Conservation (phyloP, 2,113 vertebrate genomes). For the Lagopus leucura region DNA sequence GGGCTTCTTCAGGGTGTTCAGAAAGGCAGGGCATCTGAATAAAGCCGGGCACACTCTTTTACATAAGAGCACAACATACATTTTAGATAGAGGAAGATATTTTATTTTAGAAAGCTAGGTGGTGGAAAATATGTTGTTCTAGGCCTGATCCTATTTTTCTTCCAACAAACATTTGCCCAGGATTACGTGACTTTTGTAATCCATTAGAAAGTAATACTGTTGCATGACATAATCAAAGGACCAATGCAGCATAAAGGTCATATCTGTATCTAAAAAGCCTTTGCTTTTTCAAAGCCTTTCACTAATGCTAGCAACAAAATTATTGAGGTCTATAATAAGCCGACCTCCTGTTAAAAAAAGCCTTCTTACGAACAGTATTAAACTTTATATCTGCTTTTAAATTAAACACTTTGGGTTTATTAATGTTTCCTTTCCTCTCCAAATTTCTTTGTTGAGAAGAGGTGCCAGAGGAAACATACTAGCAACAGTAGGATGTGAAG, state of each 20-base stretch:
- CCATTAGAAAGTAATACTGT: conserved; percentile 53
- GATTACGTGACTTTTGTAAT: conserved; percentile 42
- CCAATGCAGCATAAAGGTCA: conserved; percentile 48
- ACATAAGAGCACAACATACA: not conserved
- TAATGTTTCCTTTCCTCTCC: conserved; percentile 88
- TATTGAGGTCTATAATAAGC: conserved; percentile 76
- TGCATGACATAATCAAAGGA: conserved; percentile 29
- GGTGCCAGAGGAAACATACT: conserved; percentile 73
- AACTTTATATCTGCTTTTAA: conserved; percentile 79
- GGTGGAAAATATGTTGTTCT: not conserved
- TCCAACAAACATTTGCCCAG: conserved; percentile 36
- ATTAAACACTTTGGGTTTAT: conserved; percentile 80
- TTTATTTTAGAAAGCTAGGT: not conserved
- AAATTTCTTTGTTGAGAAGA: conserved; percentile 88
- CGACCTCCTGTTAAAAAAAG: conserved; percentile 72
- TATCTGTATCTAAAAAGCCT: conserved; percentile 64
- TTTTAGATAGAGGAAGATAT: not conserved
- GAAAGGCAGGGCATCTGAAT: not conserved
- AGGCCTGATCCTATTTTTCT: not conserved
- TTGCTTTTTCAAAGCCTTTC: conserved; percentile 59
- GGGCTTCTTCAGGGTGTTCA: not conserved
- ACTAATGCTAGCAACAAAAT: conserved; percentile 82
- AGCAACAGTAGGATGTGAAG: conserved; percentile 84
- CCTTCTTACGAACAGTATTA: conserved; percentile 74
- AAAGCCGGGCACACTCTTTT: not conserved